Percentiles rank a stretch among this genome's conserved stretches.
phyloP scores from a whole-genome alignment of 2,113 vertebrate species.

The Nyctereutes procyonoides region DNA sequence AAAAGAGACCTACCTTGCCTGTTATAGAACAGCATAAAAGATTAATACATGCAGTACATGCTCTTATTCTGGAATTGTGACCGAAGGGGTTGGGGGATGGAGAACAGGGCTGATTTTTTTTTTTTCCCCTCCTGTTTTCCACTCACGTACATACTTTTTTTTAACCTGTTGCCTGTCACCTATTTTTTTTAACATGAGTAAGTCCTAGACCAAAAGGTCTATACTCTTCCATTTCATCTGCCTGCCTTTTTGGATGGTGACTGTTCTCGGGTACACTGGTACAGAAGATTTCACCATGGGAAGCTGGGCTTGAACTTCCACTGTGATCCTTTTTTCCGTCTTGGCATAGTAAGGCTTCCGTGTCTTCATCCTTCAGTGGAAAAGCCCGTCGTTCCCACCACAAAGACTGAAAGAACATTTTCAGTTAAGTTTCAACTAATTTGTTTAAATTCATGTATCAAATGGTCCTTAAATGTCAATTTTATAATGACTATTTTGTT shows the following conservation, averaged over 20 bases:
- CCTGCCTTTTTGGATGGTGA: conserved; percentile 74
- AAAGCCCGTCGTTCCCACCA: conserved; percentile 90
- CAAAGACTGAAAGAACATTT: conserved; percentile 83
- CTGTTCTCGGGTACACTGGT: conserved; percentile 72
- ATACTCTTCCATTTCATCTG: conserved; percentile 79
- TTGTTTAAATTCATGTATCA: conserved; percentile 67
- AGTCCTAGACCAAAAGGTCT: conserved; percentile 79
- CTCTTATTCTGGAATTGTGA: conserved; percentile 77
- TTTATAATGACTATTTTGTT: conserved; percentile 56
- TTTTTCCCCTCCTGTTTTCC: conserved; percentile 75
- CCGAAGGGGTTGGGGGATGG: conserved; percentile 43
- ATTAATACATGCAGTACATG: conserved; percentile 75
- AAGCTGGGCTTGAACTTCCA: conserved; percentile 78
- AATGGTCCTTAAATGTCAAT: conserved; percentile 45
- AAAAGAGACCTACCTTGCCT: conserved; percentile 83
- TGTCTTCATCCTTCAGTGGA: conserved; percentile 86
- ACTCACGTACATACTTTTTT: conserved; percentile 77
- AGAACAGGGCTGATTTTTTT: conserved; percentile 78
- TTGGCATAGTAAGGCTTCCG: conserved; percentile 84
- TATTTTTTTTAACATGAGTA: conserved; percentile 85
- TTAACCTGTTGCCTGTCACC: conserved; percentile 86
- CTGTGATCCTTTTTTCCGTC: conserved; percentile 70
- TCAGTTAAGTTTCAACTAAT: conserved; percentile 71
- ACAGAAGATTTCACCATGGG: conserved; percentile 71
- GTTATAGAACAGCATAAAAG: conserved; percentile 79